phyloP scores from a whole-genome alignment of 2,888 invertebrate genomes.

The Tetropium fuscum region DNA sequence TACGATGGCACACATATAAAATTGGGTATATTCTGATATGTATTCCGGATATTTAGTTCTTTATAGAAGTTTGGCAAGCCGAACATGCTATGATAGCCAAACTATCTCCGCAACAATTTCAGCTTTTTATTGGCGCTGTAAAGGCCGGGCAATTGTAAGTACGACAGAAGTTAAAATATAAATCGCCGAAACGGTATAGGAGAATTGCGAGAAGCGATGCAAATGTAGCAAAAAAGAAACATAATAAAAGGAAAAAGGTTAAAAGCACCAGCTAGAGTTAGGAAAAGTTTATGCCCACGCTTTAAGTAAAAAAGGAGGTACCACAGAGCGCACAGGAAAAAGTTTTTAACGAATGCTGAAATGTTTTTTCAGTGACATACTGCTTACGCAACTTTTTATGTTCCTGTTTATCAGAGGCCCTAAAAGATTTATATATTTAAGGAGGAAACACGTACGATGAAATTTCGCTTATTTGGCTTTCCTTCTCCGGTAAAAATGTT shows the following conservation, averaged over 20 bases:
- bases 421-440: conserved; percentile 41
- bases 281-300: conserved; percentile 32
- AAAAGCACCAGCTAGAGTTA: conserved; percentile 27
- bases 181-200: conserved; percentile 19
- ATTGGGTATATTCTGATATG: too few relatives aligned
- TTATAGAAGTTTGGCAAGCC: too few relatives aligned
- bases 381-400: conserved; percentile 52
- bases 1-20: too few relatives aligned
- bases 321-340: conserved; percentile 42
- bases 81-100: too few relatives aligned
- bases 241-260: conserved; percentile 30
- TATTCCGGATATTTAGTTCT: too few relatives aligned
- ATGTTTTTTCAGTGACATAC: conserved; percentile 45
- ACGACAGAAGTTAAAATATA: conserved; percentile 18
- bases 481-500: not conserved
- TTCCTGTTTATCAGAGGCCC: conserved; percentile 54
- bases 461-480: conserved; percentile 21
- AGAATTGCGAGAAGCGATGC: conserved; percentile 41
- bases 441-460: conserved; percentile 21
- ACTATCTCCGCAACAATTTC: not conserved
- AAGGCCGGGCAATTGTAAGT: conserved; percentile 9
- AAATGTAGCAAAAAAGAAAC: conserved; percentile 48
- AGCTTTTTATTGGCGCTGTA: conserved; percentile 10
- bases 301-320: conserved; percentile 39
- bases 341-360: conserved; percentile 45